A percentile compares a stretch with the other conserved stretches of the same genome.
Conservation (phyloP, 2,113 vertebrate species). For the Taxidea taxus region DNA sequence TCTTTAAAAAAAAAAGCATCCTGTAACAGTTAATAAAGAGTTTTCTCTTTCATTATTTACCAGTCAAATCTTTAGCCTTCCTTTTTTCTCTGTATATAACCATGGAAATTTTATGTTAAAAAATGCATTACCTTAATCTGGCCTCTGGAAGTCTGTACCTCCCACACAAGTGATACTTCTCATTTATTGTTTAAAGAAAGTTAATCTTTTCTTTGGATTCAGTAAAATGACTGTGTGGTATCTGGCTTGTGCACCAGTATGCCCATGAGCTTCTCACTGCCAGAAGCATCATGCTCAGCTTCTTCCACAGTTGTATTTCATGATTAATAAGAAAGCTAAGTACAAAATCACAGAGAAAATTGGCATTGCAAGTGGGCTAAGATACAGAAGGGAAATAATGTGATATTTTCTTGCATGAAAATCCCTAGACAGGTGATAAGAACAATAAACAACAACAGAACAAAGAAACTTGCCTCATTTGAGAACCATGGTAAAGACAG, state of each 20-base stretch:
- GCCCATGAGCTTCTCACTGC: background rate
- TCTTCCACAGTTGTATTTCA: background rate
- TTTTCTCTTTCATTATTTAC: background rate
- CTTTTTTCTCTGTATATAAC: background rate
- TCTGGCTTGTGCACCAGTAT: background rate
- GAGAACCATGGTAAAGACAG: background rate
- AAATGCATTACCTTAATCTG: background rate
- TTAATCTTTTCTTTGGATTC: background rate
- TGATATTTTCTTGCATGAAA: background rate
- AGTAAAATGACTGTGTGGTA: background rate
- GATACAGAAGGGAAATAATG: background rate
- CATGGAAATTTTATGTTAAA: background rate
- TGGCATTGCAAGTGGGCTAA: background rate
- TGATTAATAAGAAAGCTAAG: background rate
- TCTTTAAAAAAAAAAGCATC: background rate
- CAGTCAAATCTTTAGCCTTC: background rate
- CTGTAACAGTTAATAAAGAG: background rate
- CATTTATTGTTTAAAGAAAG: background rate
- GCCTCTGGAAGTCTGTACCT: background rate
- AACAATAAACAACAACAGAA: background rate
- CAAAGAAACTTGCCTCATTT: background rate
- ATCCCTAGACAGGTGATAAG: background rate
- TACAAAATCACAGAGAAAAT: background rate
- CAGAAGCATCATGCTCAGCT: background rate
- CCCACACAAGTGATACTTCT: background rate